Conservation (phyloP, 2,797 vertebrate genomes). For the Perdix hodgsoniae region DNA sequence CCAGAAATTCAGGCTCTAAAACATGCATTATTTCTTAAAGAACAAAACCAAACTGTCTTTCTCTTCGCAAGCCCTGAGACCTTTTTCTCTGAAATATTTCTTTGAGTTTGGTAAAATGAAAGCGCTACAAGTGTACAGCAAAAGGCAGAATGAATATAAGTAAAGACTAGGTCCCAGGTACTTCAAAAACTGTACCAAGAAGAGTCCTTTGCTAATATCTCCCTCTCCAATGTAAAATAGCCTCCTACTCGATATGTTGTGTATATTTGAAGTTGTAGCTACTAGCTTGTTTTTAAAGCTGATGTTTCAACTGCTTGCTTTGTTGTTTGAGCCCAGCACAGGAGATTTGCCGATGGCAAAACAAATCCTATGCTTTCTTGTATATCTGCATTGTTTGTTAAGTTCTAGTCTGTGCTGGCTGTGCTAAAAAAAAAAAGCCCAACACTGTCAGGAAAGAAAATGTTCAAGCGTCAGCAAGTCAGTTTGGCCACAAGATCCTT, state of each 20-base stretch:
- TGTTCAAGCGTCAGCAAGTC: not conserved
- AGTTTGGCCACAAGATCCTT: not conserved
- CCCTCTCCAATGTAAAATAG: not conserved
- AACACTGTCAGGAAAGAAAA: not conserved
- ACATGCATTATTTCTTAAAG: not conserved
- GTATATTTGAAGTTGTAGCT: slow-evolving; percentile 35
- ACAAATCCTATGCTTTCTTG: not conserved
- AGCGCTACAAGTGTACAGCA: not conserved
- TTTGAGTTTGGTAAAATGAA: not conserved
- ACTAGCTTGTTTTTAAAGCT: slow-evolving; percentile 11
- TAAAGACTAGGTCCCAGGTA: not conserved
- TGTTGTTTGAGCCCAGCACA: not conserved
- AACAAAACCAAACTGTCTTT: not conserved
- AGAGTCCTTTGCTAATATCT: slow-evolving; percentile 25
- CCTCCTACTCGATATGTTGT: not conserved
- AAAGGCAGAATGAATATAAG: not conserved
- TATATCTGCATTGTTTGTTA: not conserved
- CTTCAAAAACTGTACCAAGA: not conserved
- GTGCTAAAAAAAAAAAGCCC: not conserved
- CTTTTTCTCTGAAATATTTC: not conserved
- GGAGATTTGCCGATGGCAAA: not conserved
- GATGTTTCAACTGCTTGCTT: not conserved
- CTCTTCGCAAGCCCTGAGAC: not conserved
- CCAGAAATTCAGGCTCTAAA: not conserved
- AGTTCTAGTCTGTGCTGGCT: not conserved